These are phyloP conservation scores for Chloropsis cyanopogon DNA, from an alignment of 2,113 vertebrate species.

Conservation along the genomic window DNA sequence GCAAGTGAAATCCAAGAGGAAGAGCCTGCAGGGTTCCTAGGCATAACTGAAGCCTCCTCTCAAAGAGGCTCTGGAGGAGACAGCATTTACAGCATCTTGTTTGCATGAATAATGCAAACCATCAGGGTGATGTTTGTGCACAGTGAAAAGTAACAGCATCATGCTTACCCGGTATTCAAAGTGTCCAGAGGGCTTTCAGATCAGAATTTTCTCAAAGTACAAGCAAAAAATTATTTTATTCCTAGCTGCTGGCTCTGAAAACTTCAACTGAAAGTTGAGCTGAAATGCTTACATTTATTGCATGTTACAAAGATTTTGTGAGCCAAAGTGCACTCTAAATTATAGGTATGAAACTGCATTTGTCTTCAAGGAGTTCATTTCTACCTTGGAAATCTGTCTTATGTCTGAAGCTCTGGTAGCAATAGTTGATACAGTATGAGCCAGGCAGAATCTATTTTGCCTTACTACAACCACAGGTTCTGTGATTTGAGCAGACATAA, in stretches of 20 bases:
- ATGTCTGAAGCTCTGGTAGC: background rate
- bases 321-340: conserved; percentile 1
- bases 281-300: background rate
- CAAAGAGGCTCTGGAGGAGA: background rate
- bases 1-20: background rate
- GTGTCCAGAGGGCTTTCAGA: conserved; percentile 5
- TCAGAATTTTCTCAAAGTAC: background rate
- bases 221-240: background rate
- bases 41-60: background rate
- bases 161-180: background rate
- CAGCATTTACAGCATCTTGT: conserved; percentile 23
- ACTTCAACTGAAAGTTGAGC: background rate
- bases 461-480: background rate
- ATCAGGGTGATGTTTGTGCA: background rate
- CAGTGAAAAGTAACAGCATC: background rate
- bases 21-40: background rate
- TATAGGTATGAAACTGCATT: background rate
- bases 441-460: background rate
- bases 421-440: background rate
- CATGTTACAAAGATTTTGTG: background rate
- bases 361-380: conserved; percentile 19
- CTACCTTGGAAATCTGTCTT: background rate
- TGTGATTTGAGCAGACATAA: background rate
- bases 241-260: background rate
- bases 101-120: conserved; percentile 49